Evolutionary conservation across 2,888 invertebrate genomes (phyloP).

Genomic region (Andrena praecox): DNA sequence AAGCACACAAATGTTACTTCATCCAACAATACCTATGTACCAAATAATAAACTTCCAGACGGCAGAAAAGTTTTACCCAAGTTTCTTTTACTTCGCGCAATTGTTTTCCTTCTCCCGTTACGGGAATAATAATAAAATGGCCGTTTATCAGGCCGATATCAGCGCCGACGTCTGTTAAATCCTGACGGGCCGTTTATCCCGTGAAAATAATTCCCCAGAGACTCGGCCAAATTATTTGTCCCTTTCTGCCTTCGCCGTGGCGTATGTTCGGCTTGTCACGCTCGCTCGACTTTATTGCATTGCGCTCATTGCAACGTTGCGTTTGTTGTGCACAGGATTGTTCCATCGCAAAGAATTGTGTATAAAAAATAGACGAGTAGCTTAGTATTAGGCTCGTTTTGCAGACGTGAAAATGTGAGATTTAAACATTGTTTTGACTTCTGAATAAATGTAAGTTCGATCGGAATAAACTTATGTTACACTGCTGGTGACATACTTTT

Average conservation of each 20-base stretch:
- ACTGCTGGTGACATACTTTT: no score
- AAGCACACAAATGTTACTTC: no score
- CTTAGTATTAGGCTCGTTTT: no score
- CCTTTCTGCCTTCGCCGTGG: not conserved
- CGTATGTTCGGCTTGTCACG: not conserved
- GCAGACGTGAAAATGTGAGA: no score
- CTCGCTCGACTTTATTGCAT: slow-evolving; percentile 18
- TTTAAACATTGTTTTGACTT: no score
- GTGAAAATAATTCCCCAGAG: not conserved
- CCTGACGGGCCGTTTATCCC: not conserved
- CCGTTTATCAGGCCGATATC: not conserved
- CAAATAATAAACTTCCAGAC: no score
- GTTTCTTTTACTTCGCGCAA: no score
- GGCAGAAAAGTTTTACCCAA: no score
- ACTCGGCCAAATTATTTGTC: not conserved
- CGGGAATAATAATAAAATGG: not conserved
- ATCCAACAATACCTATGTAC: no score
- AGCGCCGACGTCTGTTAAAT: not conserved
- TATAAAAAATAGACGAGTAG: not conserved
- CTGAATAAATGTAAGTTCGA: no score
- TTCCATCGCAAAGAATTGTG: not conserved
- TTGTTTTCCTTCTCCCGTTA: not conserved
- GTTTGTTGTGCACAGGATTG: not conserved
- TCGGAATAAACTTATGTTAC: no score
- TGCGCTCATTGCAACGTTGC: not conserved